These are phyloP conservation scores for Tetanocera ferruginea DNA, from an alignment of 2,888 invertebrate genomes.

Conservation along the genomic window DNA sequence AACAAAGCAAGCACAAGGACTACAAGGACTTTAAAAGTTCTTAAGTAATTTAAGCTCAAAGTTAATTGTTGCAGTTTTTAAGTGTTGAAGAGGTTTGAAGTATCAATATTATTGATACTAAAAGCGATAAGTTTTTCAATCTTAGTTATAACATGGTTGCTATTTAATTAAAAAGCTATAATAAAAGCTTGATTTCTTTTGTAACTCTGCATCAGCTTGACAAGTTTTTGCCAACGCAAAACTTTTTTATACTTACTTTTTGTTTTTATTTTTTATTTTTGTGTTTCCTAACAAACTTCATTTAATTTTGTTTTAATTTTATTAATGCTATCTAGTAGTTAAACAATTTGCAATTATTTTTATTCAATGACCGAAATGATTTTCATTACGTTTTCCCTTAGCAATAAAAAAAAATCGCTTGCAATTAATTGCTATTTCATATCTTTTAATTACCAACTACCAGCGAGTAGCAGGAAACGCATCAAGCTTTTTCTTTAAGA, in stretches of 20 bases:
- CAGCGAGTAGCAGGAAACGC: neutral
- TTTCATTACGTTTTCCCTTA: neutral
- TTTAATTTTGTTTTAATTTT: neutral
- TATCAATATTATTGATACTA: neutral
- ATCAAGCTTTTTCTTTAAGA: neutral
- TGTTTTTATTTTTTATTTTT: neutral
- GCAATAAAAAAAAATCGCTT: constrained; percentile 11
- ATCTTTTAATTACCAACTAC: neutral
- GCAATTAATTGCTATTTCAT: constrained; percentile 26
- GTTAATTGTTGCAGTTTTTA: constrained; percentile 16
- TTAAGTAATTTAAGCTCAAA: constrained; percentile 10
- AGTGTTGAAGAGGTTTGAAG: neutral
- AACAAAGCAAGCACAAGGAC: neutral
- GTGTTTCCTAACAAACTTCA: neutral
- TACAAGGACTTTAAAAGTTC: neutral
- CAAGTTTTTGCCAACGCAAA: too few species aligned
- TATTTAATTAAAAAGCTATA: too few species aligned
- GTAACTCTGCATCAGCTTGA: neutral
- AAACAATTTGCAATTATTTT: constrained; percentile 19
- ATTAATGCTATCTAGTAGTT: neutral
- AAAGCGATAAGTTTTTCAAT: neutral
- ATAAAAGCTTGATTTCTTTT: neutral
- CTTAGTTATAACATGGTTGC: too few species aligned
- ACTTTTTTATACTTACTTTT: too few species aligned
- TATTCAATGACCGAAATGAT: neutral